Conservation (phyloP, 1,140 invertebrate species). For the Drosophila eugracilis region DNA sequence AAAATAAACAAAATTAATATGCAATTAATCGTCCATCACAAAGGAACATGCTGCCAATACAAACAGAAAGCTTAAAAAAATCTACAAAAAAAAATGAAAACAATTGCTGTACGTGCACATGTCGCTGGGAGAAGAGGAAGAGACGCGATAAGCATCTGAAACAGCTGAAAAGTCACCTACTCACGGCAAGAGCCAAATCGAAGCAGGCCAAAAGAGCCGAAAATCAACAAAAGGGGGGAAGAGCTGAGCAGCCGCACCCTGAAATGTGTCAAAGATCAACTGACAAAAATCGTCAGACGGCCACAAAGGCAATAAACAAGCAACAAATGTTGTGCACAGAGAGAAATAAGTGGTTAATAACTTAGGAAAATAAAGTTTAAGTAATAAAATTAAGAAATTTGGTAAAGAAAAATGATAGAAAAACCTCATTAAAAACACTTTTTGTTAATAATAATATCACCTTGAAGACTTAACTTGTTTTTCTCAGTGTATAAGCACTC, state of each 20-base stretch:
- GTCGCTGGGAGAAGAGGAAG: slow-evolving; percentile 50
- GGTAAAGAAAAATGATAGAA: too few species aligned
- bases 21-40: slow-evolving; percentile 82
- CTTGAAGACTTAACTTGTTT: background rate
- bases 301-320: slow-evolving; percentile 64
- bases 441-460: background rate
- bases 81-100: slow-evolving; percentile 47
- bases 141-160: slow-evolving; percentile 64
- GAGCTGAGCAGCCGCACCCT: slow-evolving; percentile 63
- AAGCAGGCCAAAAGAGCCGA: slow-evolving; percentile 43
- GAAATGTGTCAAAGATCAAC: slow-evolving; percentile 82
- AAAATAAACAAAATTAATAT: slow-evolving; percentile 76
- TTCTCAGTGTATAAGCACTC: slow-evolving; percentile 7
- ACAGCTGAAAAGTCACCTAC: slow-evolving; percentile 76
- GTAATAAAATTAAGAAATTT: background rate
- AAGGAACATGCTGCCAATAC: slow-evolving; percentile 76
- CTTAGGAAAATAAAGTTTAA: background rate
- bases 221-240: slow-evolving; percentile 10
- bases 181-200: slow-evolving; percentile 52
- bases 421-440: too few species aligned
- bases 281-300: slow-evolving; percentile 76
- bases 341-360: slow-evolving; percentile 9
- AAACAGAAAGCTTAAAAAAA: slow-evolving; percentile 37
- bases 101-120: slow-evolving; percentile 74
- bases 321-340: slow-evolving; percentile 41